Evolutionary conservation across 2,888 invertebrate genomes (phyloP), one percentile per base, ranked within the genome.

Genomic region (Oscheius sp.): DNA sequence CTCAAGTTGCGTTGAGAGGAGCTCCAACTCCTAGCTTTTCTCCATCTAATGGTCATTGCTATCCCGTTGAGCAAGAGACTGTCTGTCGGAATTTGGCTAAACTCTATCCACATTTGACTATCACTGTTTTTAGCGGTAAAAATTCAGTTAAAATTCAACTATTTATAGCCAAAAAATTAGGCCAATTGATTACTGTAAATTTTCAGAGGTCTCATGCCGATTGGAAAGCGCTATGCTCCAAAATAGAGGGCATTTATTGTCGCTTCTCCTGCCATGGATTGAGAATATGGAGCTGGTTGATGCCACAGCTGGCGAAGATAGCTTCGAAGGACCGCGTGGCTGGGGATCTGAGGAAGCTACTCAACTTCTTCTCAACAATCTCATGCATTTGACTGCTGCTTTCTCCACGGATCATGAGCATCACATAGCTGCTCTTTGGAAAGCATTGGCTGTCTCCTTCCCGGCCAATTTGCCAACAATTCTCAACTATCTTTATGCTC

Each of bases 341-440:
- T 96, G 97, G 91, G 98, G 98, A 48, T 96, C 96, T 0, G 93
- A 93, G 0, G 96, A 97, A 89, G 97, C 97, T n/a, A 98, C 97
- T 0, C 97, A 98, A 89, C 96, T 98, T 95, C 95, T 98, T 57
- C 91, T 98, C 74, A 98, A 98, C 88, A 98, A 98, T 89, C 91
- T 98, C 23, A 94, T 98, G 89, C 97, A 96, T 88, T 93, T 97
- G 83, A 98, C 97, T 5, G 73, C 85, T 12, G 88, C 95, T 93
- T 95, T 95, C 89, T 94, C 95, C 6, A 95, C 96, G 88, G 92
- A 93, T 81, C 96, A 96, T 88, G 93, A 95, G 0, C 92, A 93
- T 25, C 96, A 96, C 88, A 92, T 96, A 61, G 96, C 96, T 88
- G 93, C 94, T 86, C 90, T 97, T 39, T 98, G 98, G 98, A 92